A percentile compares a stretch with the other conserved stretches of the same genome.
Conservation (phyloP, 2,888 invertebrate genomes). For the Bruchidius siliquastri region DNA sequence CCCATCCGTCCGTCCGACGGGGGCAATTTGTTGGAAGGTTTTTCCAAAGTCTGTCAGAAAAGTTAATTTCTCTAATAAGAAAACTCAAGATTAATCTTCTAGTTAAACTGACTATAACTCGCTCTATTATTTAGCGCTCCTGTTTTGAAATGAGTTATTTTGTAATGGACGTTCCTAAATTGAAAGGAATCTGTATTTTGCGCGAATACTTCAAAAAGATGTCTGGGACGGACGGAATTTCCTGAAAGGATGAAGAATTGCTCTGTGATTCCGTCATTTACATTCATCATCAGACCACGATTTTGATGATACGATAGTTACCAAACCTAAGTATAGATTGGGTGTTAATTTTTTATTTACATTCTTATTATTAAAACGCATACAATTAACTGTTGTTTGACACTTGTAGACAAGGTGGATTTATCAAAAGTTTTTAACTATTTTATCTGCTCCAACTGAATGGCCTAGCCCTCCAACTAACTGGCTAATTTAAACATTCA, state of each 20-base stretch:
- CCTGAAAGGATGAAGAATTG: neutral
- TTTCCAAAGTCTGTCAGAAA: neutral
- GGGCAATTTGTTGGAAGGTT: neutral
- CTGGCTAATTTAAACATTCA: too few species aligned
- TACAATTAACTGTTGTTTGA: too few species aligned
- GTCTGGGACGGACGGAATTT: neutral
- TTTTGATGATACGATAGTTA: too few species aligned
- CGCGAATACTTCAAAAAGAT: neutral
- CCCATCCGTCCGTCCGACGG: neutral
- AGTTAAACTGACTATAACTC: neutral
- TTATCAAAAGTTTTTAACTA: too few species aligned
- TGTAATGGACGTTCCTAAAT: neutral
- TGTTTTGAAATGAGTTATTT: neutral
- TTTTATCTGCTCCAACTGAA: too few species aligned
- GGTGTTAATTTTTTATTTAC: too few species aligned
- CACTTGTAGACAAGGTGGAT: too few species aligned
- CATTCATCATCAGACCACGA: too few species aligned
- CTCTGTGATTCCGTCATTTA: too few species aligned
- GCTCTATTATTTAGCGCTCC: neutral
- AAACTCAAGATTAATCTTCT: neutral
- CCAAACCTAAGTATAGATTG: too few species aligned
- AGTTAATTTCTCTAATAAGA: neutral
- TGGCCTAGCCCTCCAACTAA: too few species aligned
- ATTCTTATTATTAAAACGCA: too few species aligned
- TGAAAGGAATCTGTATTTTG: neutral